Evolutionary conservation across 1,140 invertebrate genomes (phyloP), one percentile per base, ranked within the genome.

Genomic region (Mesaphorura yosii): DNA sequence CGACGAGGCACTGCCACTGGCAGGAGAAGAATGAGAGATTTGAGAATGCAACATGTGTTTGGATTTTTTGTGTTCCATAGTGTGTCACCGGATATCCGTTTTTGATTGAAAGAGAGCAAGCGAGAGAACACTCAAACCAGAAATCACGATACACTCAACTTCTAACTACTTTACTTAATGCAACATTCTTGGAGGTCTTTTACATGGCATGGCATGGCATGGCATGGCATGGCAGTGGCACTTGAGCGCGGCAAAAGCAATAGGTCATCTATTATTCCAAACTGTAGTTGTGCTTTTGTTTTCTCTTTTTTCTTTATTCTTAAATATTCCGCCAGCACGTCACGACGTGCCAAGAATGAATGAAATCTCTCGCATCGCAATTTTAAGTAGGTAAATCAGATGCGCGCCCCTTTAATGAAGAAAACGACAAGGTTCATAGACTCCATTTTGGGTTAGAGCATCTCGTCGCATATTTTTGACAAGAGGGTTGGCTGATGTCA

Each of bases 61-160:
- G 41, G 40, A n/a, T n/a, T n/a, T n/a, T n/a, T n/a, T n/a, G n/a
- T n/a, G n/a, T n/a, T n/a, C n/a, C n/a, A n/a, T n/a, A n/a, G n/a
- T n/a, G 37, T 63, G 57, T 59, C 57, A 59, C 60, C 60, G 60
- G 60, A 63, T 63, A 59, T 63, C 60, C 60, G 57, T 56, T 63
- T 62, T 59, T 63, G 60, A 63, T 63, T 63, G 50, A 59, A 45
- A 23, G 23, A 7, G 40, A 42, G 51, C 53, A 40, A 34, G 29
- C 23, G n/a, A n/a, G n/a, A 41, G n/a, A 53, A 51, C 37, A 51
- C 49, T 34, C 46, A 48, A 48, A 48, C 37, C 46, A 34, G 19
- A 48, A 48, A 5, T 20, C 15, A 25, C 23, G 31, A 10, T 34
- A 34, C 10, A n/a, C 10, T 34, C n/a, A 34, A 10, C 10, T 34